phyloP scores from a whole-genome alignment of 2,888 invertebrate genomes.

The Beris morrisii region DNA sequence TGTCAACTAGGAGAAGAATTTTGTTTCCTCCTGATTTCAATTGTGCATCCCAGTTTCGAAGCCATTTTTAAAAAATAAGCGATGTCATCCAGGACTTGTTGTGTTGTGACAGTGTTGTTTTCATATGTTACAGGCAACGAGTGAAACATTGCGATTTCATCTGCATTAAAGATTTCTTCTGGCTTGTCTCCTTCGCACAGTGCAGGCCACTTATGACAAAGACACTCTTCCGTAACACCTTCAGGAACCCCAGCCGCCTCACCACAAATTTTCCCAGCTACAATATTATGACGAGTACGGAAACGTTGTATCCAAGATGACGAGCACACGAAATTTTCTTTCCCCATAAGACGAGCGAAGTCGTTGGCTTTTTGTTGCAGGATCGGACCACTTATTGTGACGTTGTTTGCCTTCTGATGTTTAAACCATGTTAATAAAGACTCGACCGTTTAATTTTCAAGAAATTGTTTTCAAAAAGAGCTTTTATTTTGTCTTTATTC shows the following conservation, averaged over 20 bases:
- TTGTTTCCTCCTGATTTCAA: neutral
- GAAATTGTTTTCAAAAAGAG: constrained; percentile 41
- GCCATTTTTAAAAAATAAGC: constrained; percentile 12
- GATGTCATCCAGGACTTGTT: constrained; percentile 9
- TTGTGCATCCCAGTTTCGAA: constrained; percentile 2
- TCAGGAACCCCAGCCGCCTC: constrained; percentile 43
- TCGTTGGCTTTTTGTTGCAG: constrained; percentile 31
- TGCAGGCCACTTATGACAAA: constrained; percentile 41
- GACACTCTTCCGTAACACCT: constrained; percentile 41
- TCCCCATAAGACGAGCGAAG: constrained; percentile 12
- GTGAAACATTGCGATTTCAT: constrained; percentile 44
- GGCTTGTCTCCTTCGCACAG: constrained; percentile 42
- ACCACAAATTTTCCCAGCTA: constrained; percentile 43
- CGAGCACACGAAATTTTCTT: constrained; percentile 24
- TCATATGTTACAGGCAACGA: constrained; percentile 3
- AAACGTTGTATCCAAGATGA: constrained; percentile 35
- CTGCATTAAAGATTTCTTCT: constrained; percentile 45
- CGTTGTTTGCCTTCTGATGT: constrained; percentile 24
- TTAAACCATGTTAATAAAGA: constrained; percentile 28
- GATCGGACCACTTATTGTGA: constrained; percentile 32
- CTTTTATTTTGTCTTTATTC: constrained; percentile 43
- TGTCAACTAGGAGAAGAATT: constrained; percentile 7
- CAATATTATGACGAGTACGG: constrained; percentile 40
- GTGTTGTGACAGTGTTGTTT: constrained; percentile 18
- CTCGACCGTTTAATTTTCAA: constrained; percentile 44